Percentiles rank a stretch among this genome's conserved stretches.
phyloP scores from a whole-genome alignment of 2,113 vertebrate genomes.

The Lophura nycthemera region DNA sequence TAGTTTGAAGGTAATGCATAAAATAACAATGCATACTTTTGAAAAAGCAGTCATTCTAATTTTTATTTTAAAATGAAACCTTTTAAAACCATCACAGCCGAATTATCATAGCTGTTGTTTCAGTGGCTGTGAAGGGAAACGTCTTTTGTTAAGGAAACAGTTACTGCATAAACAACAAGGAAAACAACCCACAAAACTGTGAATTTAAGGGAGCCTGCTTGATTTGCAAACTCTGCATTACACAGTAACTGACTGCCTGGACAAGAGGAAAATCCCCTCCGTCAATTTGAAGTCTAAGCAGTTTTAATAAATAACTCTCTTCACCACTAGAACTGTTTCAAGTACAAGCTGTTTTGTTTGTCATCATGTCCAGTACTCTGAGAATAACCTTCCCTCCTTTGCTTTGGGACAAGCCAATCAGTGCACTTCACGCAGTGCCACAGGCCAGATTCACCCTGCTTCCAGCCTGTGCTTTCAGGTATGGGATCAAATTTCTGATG shows the following conservation, averaged over 20 bases:
- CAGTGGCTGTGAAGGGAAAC: background rate
- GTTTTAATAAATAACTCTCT: background rate
- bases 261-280: background rate
- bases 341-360: background rate
- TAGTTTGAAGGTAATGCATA: background rate
- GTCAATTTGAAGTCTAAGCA: background rate
- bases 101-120: background rate
- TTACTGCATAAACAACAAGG: background rate
- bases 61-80: background rate
- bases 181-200: background rate
- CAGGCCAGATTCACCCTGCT: background rate
- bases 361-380: background rate
- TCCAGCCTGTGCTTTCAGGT: background rate
- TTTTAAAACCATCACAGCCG: background rate
- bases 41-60: background rate
- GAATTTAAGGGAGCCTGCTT: background rate
- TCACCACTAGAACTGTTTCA: background rate
- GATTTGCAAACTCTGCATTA: background rate
- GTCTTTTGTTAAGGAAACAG: background rate
- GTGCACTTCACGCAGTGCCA: background rate
- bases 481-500: background rate
- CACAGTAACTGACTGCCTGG: background rate
- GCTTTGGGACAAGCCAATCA: background rate
- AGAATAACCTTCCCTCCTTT: background rate
- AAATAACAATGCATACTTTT: background rate